A percentile compares a stretch with the other conserved stretches of the same genome.
Evolutionary conservation across 2,888 invertebrate genomes (phyloP).

Genomic region (Drosophila greeni): DNA sequence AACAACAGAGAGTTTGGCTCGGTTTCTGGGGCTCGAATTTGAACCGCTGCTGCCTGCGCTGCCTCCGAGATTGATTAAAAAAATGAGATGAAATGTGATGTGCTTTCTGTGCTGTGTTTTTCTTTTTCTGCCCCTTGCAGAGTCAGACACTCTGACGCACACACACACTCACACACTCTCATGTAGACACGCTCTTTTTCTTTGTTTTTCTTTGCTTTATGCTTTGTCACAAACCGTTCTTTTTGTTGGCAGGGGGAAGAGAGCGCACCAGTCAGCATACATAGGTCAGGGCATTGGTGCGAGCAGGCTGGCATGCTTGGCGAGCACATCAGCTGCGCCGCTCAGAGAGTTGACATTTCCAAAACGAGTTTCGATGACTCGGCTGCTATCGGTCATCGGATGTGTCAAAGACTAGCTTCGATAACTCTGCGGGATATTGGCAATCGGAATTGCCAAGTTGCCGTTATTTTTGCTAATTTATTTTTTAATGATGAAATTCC

Average conservation of each 20-base stretch:
- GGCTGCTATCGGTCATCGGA: constrained; percentile 26
- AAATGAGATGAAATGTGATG: constrained; percentile 18
- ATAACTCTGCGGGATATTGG: neutral
- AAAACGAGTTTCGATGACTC: constrained; percentile 19
- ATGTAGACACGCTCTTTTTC: constrained; percentile 2
- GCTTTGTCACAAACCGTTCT: constrained; percentile 14
- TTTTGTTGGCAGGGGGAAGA: constrained; percentile 9
- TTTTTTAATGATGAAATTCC: neutral
- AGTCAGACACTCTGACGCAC: constrained; percentile 15
- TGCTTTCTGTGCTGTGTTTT: neutral
- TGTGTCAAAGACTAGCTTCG: neutral
- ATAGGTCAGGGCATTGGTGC: constrained; percentile 51
- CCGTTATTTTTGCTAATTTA: neutral
- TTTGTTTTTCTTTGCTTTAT: constrained; percentile 9
- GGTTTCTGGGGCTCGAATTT: constrained; percentile 20
- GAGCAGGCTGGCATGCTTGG: constrained; percentile 37
- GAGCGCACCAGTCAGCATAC: constrained; percentile 14
- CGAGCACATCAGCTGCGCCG: constrained; percentile 9
- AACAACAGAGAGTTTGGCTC: constrained; percentile 31
- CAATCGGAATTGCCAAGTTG: neutral
- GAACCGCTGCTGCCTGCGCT: constrained; percentile 7
- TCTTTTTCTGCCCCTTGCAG: constrained; percentile 16
- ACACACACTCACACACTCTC: constrained; percentile 1
- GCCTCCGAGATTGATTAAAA: constrained; percentile 25
- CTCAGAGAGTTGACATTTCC: constrained; percentile 18